phyloP scores from a whole-genome alignment of 2,888 invertebrate species.

The Volucella inflata region DNA sequence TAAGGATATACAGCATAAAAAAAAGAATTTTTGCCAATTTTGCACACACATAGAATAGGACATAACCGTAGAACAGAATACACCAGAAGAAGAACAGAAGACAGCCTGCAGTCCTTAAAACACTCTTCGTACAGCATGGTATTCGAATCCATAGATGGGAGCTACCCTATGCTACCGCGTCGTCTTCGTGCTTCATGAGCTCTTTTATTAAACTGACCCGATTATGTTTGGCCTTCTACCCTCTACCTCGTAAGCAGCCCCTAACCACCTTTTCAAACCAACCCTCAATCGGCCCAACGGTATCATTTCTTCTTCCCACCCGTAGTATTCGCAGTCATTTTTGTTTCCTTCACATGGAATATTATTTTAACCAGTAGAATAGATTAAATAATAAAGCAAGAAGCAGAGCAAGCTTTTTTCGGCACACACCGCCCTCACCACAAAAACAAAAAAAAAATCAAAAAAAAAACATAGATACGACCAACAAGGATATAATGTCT shows the following conservation, averaged over 20 bases:
- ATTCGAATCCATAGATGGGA: no score
- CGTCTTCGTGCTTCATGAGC: slow-evolving; percentile 37
- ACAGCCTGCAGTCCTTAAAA: slow-evolving; percentile 71
- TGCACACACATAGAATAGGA: slow-evolving; percentile 14
- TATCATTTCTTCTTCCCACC: slow-evolving; percentile 24
- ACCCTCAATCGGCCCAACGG: neutral
- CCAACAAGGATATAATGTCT: slow-evolving; percentile 64
- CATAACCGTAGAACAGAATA: no score
- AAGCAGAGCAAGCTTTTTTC: slow-evolving; percentile 39
- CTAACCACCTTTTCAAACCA: neutral
- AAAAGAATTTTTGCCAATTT: slow-evolving; percentile 60
- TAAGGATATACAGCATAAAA: slow-evolving; percentile 38
- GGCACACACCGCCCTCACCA: slow-evolving; percentile 1
- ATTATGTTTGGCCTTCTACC: slow-evolving; percentile 54
- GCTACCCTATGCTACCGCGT: slow-evolving; percentile 25
- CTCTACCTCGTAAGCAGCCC: neutral
- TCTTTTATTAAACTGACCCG: slow-evolving; percentile 75
- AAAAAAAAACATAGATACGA: slow-evolving; percentile 16
- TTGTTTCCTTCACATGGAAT: slow-evolving; percentile 55
- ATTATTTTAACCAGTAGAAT: slow-evolving; percentile 68
- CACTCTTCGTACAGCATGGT: slow-evolving; percentile 23
- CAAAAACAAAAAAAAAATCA: neutral
- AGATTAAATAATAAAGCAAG: slow-evolving; percentile 68
- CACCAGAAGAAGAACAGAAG: slow-evolving; percentile 6
- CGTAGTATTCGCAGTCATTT: neutral